Conservation (phyloP, 1,140 invertebrate species). For the Physella acuta region DNA sequence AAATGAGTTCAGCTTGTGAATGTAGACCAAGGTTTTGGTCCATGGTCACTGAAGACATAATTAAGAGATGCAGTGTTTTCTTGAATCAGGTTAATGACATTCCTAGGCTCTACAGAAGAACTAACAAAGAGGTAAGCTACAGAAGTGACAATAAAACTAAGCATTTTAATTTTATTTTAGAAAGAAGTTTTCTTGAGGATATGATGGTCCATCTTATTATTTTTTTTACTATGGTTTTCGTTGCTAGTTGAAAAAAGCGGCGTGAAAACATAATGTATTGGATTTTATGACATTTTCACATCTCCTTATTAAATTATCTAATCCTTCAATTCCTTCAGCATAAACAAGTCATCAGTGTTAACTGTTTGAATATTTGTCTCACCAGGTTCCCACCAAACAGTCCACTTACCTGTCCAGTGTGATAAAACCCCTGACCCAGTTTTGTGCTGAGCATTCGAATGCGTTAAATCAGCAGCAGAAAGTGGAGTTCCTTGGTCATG, state of each 20-base stretch:
- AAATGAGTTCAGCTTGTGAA: not conserved
- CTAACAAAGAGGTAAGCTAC: conserved; percentile 77
- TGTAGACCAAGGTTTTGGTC: conserved; percentile 56
- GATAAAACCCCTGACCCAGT: conserved; percentile 47
- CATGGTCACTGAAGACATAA: conserved; percentile 50
- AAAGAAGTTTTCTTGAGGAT: too few species aligned
- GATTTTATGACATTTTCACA: too few species aligned
- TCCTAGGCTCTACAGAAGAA: conserved; percentile 87
- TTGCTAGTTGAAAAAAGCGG: too few species aligned
- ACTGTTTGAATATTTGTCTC: too few species aligned
- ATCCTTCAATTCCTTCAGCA: too few species aligned
- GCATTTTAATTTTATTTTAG: too few species aligned
- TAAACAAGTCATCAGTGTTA: too few species aligned
- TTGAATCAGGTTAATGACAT: conserved; percentile 78
- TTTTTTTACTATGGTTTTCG: too few species aligned
- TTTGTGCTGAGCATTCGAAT: conserved; percentile 48
- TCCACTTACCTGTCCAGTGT: conserved; percentile 49
- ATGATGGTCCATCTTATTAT: too few species aligned
- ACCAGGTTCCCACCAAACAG: conserved; percentile 56
- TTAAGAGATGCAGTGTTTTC: conserved; percentile 52
- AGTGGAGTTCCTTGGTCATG: conserved; percentile 34
- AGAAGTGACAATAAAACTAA: too few species aligned
- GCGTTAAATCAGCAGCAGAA: conserved; percentile 39
- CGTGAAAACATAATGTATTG: too few species aligned
- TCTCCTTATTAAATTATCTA: too few species aligned